These are phyloP conservation scores for Agrochola macilenta DNA, from an alignment of 2,888 invertebrate genomes.

Conservation along the genomic window DNA sequence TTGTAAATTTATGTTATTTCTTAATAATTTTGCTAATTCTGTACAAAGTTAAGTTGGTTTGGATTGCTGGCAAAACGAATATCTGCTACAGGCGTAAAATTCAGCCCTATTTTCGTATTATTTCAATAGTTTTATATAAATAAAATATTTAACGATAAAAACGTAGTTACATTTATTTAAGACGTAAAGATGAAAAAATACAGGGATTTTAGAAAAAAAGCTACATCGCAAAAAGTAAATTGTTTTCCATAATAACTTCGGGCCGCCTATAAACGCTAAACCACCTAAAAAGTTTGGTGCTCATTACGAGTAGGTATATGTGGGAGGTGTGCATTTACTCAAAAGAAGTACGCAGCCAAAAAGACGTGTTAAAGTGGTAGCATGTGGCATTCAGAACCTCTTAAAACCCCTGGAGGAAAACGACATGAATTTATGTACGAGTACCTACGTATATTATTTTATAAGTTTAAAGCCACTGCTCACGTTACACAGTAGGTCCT, in stretches of 20 bases:
- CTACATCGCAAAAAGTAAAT: background rate
- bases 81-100: too few relatives aligned
- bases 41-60: background rate
- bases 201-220: background rate
- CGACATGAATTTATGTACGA: conserved; percentile 7
- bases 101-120: too few relatives aligned
- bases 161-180: background rate
- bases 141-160: background rate
- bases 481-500: background rate
- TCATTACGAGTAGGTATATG: conserved; percentile 16
- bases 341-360: conserved; percentile 21
- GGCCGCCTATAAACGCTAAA: background rate
- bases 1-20: background rate
- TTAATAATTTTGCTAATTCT: background rate
- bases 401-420: background rate
- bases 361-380: conserved; percentile 11
- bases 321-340: background rate
- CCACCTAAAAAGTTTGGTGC: background rate
- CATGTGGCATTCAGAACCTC: conserved; percentile 30
- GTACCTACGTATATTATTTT: background rate
- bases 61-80: background rate
- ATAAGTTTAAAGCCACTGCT: conserved; percentile 13
- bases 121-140: too few relatives aligned
- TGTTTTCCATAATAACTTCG: too few relatives aligned
- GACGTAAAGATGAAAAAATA: background rate